Conservation (phyloP, 2,113 vertebrate genomes). For the Cyanocitta stelleri region DNA sequence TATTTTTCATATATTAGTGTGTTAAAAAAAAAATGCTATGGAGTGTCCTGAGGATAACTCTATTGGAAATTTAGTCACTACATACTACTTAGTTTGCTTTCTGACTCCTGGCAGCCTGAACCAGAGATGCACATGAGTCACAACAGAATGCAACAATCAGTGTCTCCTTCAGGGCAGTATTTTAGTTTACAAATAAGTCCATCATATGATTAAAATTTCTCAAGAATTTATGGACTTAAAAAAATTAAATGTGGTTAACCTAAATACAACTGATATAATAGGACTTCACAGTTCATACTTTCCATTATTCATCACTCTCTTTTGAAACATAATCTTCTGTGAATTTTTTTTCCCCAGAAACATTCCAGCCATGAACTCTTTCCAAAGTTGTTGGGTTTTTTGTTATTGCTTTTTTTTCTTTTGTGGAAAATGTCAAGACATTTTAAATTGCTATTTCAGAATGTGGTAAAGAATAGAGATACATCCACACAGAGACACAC, state of each 20-base stretch:
- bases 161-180: constrained; percentile 26
- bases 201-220: constrained; percentile 34
- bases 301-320: constrained; percentile 29
- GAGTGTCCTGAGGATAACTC: background rate
- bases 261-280: constrained; percentile 23
- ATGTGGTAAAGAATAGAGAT: background rate
- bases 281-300: constrained; percentile 39
- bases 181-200: constrained; percentile 25
- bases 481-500: background rate
- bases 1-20: background rate
- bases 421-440: background rate
- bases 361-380: constrained; percentile 8
- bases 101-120: background rate
- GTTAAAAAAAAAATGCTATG: background rate
- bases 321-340: constrained; percentile 8
- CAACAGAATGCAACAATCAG: background rate
- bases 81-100: background rate
- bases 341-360: background rate
- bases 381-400: background rate
- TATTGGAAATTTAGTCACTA: background rate
- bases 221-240: constrained; percentile 14
- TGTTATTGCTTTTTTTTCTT: background rate
- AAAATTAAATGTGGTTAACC: constrained; percentile 19
- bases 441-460: constrained; percentile 12
- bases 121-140: constrained; percentile 1